Conservation (phyloP, 2,113 vertebrate species). For the Engystomops pustulosus region DNA sequence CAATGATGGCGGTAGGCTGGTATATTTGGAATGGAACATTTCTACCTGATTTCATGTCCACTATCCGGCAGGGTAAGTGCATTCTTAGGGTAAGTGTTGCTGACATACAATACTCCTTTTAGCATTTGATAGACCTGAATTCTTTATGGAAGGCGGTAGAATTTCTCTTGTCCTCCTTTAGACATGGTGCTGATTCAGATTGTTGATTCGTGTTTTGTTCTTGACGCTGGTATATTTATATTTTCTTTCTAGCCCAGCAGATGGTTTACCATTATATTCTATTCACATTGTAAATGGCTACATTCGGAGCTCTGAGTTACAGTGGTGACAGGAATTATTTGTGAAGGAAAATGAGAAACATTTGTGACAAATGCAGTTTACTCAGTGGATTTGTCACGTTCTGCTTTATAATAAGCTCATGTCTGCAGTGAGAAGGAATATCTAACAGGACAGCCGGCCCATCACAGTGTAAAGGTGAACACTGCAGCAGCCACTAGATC, state of each 20-base stretch:
- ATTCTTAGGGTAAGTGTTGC: too few relatives aligned
- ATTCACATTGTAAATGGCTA: constrained; percentile 23
- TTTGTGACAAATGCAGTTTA: constrained; percentile 43
- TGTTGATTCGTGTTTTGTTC: constrained; percentile 14
- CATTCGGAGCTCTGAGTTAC: constrained; percentile 11
- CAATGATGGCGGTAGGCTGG: too few relatives aligned
- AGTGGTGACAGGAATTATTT: constrained; percentile 26
- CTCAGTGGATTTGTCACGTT: constrained; percentile 22
- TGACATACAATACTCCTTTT: too few relatives aligned
- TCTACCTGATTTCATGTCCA: too few relatives aligned
- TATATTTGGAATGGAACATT: too few relatives aligned
- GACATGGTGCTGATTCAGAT: not conserved
- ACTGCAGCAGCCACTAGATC: not conserved
- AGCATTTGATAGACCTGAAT: too few relatives aligned
- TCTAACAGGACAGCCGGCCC: constrained; percentile 28
- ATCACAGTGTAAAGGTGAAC: constrained; percentile 26
- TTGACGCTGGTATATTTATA: constrained; percentile 12
- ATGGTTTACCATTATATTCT: constrained; percentile 32
- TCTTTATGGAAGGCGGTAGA: too few relatives aligned
- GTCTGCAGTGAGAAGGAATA: constrained; percentile 11
- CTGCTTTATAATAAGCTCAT: constrained; percentile 42
- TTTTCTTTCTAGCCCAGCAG: constrained; percentile 21
- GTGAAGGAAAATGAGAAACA: constrained; percentile 33
- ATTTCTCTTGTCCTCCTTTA: not conserved
- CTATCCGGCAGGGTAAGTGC: too few relatives aligned